phyloP scores from a whole-genome alignment of 2,113 vertebrate genomes.

The Cyprinodon brontotheroides region DNA sequence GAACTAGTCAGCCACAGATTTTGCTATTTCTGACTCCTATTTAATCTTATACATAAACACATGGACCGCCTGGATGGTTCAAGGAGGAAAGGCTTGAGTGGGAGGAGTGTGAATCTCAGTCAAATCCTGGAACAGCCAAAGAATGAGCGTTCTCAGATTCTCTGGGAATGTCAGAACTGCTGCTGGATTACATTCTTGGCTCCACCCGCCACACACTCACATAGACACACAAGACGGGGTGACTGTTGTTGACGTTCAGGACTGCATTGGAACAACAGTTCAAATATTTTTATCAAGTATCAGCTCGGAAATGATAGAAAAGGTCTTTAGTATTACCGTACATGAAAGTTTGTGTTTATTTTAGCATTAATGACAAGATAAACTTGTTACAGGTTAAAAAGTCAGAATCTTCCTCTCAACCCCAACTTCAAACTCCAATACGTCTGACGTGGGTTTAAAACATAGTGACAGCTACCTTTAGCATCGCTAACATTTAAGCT shows the following conservation, averaged over 20 bases:
- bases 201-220: constrained; percentile 11
- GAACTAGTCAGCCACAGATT: background rate
- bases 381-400: too few species aligned
- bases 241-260: background rate
- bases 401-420: too few species aligned
- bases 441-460: too few species aligned
- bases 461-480: too few species aligned
- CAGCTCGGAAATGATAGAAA: too few species aligned
- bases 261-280: background rate
- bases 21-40: background rate
- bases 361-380: too few species aligned
- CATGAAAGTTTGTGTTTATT: too few species aligned
- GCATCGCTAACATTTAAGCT: too few species aligned
- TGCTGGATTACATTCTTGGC: constrained; percentile 60
- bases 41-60: background rate
- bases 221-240: too few species aligned
- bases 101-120: background rate
- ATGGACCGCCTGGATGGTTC: background rate
- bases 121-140: background rate
- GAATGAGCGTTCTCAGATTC: constrained; percentile 32
- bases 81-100: background rate
- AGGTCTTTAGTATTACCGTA: too few species aligned
- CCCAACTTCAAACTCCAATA: too few species aligned
- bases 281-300: too few species aligned
- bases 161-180: constrained; percentile 58